A percentile compares a stretch with the other conserved stretches of the same genome.
phyloP scores from a whole-genome alignment of 2,888 invertebrate species.

The Allolobophora icterica region DNA sequence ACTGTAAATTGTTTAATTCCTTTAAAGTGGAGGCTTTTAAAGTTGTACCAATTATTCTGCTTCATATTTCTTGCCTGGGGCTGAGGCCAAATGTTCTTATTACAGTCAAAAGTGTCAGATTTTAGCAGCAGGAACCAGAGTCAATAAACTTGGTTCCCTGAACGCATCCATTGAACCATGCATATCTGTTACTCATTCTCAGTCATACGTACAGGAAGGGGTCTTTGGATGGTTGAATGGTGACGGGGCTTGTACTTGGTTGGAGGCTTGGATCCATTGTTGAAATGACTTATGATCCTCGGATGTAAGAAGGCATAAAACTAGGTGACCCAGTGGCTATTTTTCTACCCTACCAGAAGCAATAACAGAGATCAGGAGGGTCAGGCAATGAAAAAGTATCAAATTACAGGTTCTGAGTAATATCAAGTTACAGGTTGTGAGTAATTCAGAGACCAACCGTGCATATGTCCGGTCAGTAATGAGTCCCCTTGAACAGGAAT shows the following conservation, averaged over 20 bases:
- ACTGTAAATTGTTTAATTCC: too few species aligned
- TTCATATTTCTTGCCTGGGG: not conserved
- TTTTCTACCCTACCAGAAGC: not conserved
- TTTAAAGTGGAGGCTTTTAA: not conserved
- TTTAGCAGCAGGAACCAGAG: not conserved
- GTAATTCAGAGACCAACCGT: not conserved
- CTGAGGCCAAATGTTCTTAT: not conserved
- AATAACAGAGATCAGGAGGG: not conserved
- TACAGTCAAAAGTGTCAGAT: not conserved
- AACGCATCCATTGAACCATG: not conserved
- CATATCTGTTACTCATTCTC: not conserved
- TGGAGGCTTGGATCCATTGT: not conserved
- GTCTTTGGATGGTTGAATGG: not conserved
- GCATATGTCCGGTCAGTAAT: not conserved
- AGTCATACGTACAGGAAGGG: not conserved
- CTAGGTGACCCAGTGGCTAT: not conserved
- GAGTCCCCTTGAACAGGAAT: not conserved
- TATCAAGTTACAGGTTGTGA: not conserved
- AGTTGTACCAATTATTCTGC: not conserved
- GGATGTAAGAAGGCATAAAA: not conserved
- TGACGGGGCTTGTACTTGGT: not conserved
- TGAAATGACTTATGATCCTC: not conserved
- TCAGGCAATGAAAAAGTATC: not conserved
- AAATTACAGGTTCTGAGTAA: not conserved
- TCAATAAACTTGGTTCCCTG: not conserved